Evolutionary conservation across 2,113 vertebrate genomes (phyloP), one percentile per base, ranked within the genome.

Genomic region (Noturus placidus): DNA sequence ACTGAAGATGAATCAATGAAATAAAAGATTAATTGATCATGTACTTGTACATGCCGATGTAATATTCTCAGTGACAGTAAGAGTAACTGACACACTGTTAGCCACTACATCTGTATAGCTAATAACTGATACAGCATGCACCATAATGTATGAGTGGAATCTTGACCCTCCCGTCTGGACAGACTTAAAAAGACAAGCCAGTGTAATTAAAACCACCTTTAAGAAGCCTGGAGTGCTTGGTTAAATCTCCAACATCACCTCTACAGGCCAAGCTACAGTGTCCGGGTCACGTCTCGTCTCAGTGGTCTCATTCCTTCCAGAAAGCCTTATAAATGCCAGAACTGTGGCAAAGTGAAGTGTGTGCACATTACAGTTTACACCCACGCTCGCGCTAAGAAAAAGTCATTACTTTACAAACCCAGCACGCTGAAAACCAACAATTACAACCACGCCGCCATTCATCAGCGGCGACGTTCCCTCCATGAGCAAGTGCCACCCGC

Each of bases 381-480:
- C 89, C 61, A 82, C 77, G 27, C 65, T 76, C 87, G 70, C 15
- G 63, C 84, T 78, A 74, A 70, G 42, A 46, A 91, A 92, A 92
- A 84, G 82, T 81, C 78, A 90, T 91, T 83, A 82, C 54, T 80
- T 59, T 72, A 90, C 92, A 91, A 85, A 87, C 76, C 22, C 69
- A 22, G 35, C 74, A 13, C 2, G 61, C 30, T 87, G 87, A 87
- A 91, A 91, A 90, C 30, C 57, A 33, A 87, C 89, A 90, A 91
- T 92, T 91, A 90, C 82, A 65, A 56, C 63, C 11, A 89, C 92
- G 91, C 91, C 88, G 88, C 81, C 88, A 89, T 69, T 74, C 79
- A 90, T 90, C 86, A 84, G 83, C 57, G 14, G 87, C 90, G 87
- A 87, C 89, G 90, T 92, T 90, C 88, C 87, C 84, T 77, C 85